Conservation (phyloP, 1,140 invertebrate species). For the Hestina assimilis region DNA sequence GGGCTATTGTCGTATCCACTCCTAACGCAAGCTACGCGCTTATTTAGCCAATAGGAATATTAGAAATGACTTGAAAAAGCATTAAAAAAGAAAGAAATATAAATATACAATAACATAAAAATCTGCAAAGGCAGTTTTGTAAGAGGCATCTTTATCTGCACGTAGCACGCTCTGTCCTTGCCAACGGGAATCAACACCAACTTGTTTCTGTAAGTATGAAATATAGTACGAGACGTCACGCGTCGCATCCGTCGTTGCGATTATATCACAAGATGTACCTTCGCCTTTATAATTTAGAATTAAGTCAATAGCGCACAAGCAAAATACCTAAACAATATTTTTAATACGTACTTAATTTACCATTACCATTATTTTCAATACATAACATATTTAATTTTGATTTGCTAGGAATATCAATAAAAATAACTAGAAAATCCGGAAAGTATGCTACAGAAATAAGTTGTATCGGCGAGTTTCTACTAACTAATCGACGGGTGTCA, state of each 20-base stretch:
- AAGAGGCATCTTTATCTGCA: slow-evolving; percentile 46
- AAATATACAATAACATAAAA: neutral
- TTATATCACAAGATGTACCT: slow-evolving; percentile 14
- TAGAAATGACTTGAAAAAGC: no score
- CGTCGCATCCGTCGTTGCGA: slow-evolving; percentile 18
- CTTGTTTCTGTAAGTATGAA: slow-evolving; percentile 60
- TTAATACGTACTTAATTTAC: no score
- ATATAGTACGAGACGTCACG: slow-evolving; percentile 39
- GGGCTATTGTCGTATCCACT: no score
- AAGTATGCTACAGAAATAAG: neutral
- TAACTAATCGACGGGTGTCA: slow-evolving; percentile 48
- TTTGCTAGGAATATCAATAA: neutral
- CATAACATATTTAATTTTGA: no score
- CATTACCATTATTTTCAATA: no score
- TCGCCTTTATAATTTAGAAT: slow-evolving; percentile 2
- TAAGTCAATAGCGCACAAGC: neutral
- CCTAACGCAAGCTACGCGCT: no score
- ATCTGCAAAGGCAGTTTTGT: slow-evolving; percentile 18
- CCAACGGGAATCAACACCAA: slow-evolving; percentile 33
- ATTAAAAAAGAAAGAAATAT: neutral
- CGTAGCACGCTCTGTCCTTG: slow-evolving; percentile 40
- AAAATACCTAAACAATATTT: no score
- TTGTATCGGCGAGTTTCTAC: slow-evolving; percentile 22
- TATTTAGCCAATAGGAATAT: no score
- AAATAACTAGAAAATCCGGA: neutral